Percentiles rank a stretch among this genome's conserved stretches.
Evolutionary conservation across 2,797 vertebrate species (phyloP).

Genomic region (Tiaroga cobitis): DNA sequence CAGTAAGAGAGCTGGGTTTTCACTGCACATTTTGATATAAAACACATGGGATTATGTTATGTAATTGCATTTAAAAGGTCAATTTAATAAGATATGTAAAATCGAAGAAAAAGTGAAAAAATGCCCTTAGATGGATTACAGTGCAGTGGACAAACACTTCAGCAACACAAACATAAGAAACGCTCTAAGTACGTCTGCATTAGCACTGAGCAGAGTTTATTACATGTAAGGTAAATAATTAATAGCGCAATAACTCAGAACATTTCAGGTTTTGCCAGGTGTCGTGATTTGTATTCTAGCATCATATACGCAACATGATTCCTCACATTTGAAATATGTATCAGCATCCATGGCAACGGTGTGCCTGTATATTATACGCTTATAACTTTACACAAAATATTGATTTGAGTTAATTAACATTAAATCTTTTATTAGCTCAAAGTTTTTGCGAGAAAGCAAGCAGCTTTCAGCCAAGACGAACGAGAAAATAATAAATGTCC

Average conservation of each 20-base stretch:
- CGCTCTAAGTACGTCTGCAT: neutral
- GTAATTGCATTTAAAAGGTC: too few species aligned
- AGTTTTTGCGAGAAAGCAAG: neutral
- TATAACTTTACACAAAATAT: neutral
- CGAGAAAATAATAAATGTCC: neutral
- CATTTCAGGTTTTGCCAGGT: neutral
- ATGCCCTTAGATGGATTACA: too few species aligned
- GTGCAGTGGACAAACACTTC: neutral
- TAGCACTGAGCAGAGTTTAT: neutral
- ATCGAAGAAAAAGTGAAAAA: too few species aligned
- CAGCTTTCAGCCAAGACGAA: neutral
- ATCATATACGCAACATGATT: neutral
- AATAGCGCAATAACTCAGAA: neutral
- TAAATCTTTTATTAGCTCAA: neutral
- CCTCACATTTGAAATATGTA: neutral
- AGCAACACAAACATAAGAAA: neutral
- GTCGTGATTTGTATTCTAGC: neutral
- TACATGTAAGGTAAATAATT: neutral
- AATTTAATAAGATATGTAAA: too few species aligned
- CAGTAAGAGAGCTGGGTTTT: too few species aligned
- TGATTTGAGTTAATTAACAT: neutral
- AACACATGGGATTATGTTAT: too few species aligned
- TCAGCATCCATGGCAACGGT: neutral
- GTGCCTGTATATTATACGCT: neutral
- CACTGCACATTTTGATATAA: too few species aligned